A percentile compares a stretch with the other conserved stretches of the same genome.
These are phyloP conservation scores for Odontomachus brunneus DNA, from an alignment of 1,140 invertebrate species.

Conservation along the genomic window DNA sequence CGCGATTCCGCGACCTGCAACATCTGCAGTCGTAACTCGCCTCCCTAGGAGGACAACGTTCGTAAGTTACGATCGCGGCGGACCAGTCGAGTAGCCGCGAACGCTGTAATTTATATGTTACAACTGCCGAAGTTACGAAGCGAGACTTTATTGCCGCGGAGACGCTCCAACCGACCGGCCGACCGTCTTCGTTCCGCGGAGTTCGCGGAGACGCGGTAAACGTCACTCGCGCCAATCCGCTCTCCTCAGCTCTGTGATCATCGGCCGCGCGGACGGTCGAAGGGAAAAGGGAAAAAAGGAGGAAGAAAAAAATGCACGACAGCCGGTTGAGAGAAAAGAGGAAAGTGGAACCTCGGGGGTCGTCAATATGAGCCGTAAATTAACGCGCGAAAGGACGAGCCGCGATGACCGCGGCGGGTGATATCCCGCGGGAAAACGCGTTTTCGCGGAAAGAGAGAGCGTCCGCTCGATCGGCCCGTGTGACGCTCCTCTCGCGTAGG, in stretches of 20 bases:
- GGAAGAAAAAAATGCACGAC: background rate
- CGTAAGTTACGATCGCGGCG: conserved; percentile 58
- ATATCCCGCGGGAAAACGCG: conserved; percentile 29
- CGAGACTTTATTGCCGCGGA: conserved; percentile 55
- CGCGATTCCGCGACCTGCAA: conserved; percentile 53
- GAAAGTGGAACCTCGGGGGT: background rate
- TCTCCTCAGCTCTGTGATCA: conserved; percentile 52
- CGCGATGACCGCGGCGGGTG: conserved; percentile 35
- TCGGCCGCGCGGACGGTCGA: conserved; percentile 31
- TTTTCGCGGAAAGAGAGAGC: conserved; percentile 1
- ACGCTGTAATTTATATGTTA: conserved; percentile 71
- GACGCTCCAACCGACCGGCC: background rate
- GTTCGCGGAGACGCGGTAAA: conserved; percentile 38
- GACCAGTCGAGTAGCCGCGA: conserved; percentile 34
- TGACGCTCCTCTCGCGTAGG: too few relatives aligned
- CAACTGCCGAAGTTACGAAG: conserved; percentile 70
- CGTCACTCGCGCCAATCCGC: conserved; percentile 39
- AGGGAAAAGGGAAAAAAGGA: too few relatives aligned
- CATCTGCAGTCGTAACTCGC: conserved; percentile 60
- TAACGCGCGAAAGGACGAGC: conserved; percentile 33
- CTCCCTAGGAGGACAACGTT: conserved; percentile 60
- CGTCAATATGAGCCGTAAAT: conserved; percentile 48
- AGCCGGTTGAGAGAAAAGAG: background rate
- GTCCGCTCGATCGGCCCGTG: too few relatives aligned
- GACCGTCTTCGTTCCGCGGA: background rate